Conservation (phyloP, 2,113 vertebrate genomes). For the Columba livia region DNA sequence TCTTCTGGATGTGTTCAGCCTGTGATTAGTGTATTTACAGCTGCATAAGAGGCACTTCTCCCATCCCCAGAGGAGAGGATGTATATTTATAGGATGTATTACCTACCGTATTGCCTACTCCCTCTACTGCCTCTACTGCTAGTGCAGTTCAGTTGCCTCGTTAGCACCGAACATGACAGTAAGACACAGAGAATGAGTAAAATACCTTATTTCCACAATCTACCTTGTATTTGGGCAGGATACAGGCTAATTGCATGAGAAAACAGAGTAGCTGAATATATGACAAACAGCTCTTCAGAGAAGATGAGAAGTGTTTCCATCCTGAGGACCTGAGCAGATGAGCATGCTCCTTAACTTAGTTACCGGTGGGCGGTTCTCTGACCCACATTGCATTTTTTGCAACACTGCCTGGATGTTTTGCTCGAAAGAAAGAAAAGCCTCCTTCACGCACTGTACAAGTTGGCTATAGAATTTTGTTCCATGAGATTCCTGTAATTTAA, state of each 20-base stretch:
- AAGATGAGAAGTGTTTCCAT: background rate
- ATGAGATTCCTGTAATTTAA: background rate
- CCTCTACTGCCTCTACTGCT: background rate
- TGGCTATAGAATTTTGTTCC: background rate
- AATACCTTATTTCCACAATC: background rate
- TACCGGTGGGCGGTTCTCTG: background rate
- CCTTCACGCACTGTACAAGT: background rate
- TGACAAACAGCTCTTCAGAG: background rate
- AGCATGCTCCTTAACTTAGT: constrained; percentile 29
- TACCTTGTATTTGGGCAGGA: background rate
- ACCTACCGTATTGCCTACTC: background rate
- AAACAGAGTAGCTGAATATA: background rate
- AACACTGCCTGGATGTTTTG: background rate
- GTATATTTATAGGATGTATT: background rate
- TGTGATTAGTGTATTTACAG: background rate
- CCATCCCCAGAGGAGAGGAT: background rate
- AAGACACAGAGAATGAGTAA: background rate
- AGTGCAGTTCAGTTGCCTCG: background rate
- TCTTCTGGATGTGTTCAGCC: background rate
- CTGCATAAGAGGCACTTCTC: background rate
- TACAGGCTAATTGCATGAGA: background rate
- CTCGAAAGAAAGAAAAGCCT: background rate
- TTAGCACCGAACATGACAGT: background rate
- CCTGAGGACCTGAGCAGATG: background rate
- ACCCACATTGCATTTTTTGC: constrained; percentile 10